Evolutionary conservation across 2,113 vertebrate genomes (phyloP), one percentile per base, ranked within the genome.

Genomic region (Callospermophilus lateralis): DNA sequence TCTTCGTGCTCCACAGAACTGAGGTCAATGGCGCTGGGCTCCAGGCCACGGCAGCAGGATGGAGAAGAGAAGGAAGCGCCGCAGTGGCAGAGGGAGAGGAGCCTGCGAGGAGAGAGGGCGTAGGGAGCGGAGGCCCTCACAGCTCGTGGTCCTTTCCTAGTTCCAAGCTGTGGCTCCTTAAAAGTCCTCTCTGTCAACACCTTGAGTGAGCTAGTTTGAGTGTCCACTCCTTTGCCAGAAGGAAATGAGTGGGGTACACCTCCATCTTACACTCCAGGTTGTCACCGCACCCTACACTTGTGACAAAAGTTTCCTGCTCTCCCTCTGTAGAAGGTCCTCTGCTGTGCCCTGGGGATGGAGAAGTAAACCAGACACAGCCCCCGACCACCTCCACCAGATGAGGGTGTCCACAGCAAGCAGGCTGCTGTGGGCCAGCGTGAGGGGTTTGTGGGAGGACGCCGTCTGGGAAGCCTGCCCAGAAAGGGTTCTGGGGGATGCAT

Each of bases 101-200:
- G 13, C 8, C 0, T 6, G 22, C 0, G 0, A 1, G 37, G 87
- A 34, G 32, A 20, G 10, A 8, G 6, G 8, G n/a, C 34, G 48
- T 48, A 4, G 26, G 32, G 2, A 8, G 16, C 13, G 13, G 10
- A 15, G 32, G 48, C 32, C 39, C 16, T 22, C n/a, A 0, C 2
- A 1, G n/a, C 6, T 42, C 37, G 26, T 5, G 7, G 42, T 20
- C 42, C 12, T 24, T 39, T n/a, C 55, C 74, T 26, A 2, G 6
- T 70, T 65, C 6, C n/a, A 55, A n/a, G 32, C 7, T 30, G 9
- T 78, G 32, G 3, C 10, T 72, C 28, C 67, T 6, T 11, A 73
- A 45, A 26, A 55, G 8, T 58, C 24, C 34, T 79, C 37, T 84
- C 8, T 48, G 1, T 26, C 6, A 48, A n/a, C 17, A 51, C 34